Conservation (phyloP, 2,797 vertebrate genomes). For the Falco rusticolus region DNA sequence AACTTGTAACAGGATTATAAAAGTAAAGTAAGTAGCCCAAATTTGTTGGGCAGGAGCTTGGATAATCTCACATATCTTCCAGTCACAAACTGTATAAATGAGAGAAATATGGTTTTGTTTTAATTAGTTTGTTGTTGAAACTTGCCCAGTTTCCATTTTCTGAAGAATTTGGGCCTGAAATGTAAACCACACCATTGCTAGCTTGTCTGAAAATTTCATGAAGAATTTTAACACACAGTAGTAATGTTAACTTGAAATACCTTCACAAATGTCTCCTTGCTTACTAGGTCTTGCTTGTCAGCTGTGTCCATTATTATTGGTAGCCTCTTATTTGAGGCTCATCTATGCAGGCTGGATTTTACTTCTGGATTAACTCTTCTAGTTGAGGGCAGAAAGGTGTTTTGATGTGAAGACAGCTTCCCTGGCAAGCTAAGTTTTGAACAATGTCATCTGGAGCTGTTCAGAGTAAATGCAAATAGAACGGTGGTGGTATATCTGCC, state of each 20-base stretch:
- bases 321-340: background rate
- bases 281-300: background rate
- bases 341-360: background rate
- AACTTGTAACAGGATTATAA: background rate
- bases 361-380: background rate
- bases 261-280: background rate
- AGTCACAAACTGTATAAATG: background rate
- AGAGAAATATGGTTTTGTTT: background rate
- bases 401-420: background rate
- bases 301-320: background rate
- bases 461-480: background rate
- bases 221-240: background rate
- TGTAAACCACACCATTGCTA: background rate
- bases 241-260: background rate
- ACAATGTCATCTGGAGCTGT: background rate
- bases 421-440: background rate
- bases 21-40: background rate
- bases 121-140: background rate
- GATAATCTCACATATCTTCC: background rate
- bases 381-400: background rate
- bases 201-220: background rate
- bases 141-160: background rate
- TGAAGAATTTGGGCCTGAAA: background rate
- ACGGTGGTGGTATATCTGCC: accelerated
- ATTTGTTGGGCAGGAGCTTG: background rate